phyloP scores from a whole-genome alignment of 2,113 vertebrate genomes.

The Rafetus swinhoei region DNA sequence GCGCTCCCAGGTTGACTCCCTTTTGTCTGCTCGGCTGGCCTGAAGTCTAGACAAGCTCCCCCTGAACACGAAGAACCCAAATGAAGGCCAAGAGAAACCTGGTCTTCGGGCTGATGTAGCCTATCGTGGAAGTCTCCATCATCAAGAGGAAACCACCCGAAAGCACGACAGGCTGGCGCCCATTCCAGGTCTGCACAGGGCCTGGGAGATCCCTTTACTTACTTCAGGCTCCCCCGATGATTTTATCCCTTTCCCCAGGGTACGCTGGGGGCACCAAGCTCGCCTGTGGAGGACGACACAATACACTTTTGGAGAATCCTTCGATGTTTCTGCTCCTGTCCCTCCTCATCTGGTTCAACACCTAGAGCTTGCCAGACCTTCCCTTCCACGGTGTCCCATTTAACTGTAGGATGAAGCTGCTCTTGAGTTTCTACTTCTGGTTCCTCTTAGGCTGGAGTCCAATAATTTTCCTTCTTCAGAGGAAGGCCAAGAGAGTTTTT shows the following conservation, averaged over 20 bases:
- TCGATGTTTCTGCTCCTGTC: background rate
- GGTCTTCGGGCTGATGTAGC: background rate
- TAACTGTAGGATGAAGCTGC: conserved; percentile 18
- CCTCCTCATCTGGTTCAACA: background rate
- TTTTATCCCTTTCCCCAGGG: background rate
- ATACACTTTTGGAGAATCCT: background rate
- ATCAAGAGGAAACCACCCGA: background rate
- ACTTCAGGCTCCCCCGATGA: background rate
- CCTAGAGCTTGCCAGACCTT: conserved; percentile 47
- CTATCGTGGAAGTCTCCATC: background rate
- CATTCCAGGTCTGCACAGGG: background rate
- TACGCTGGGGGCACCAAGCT: background rate
- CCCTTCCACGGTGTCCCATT: conserved; percentile 42
- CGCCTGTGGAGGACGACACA: background rate
- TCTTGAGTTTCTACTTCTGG: conserved; percentile 60
- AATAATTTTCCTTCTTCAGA: conserved; percentile 74
- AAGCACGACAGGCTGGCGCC: background rate
- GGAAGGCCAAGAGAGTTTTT: conserved; percentile 62
- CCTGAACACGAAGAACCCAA: accelerated
- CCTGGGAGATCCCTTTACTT: background rate
- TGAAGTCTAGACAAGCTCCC: background rate
- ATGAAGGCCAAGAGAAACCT: background rate
- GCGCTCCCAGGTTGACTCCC: no score
- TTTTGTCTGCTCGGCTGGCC: background rate
- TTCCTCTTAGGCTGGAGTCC: conserved; percentile 65